Evolutionary conservation across 1,140 invertebrate genomes (phyloP).

Genomic region (Lucilia sericata): DNA sequence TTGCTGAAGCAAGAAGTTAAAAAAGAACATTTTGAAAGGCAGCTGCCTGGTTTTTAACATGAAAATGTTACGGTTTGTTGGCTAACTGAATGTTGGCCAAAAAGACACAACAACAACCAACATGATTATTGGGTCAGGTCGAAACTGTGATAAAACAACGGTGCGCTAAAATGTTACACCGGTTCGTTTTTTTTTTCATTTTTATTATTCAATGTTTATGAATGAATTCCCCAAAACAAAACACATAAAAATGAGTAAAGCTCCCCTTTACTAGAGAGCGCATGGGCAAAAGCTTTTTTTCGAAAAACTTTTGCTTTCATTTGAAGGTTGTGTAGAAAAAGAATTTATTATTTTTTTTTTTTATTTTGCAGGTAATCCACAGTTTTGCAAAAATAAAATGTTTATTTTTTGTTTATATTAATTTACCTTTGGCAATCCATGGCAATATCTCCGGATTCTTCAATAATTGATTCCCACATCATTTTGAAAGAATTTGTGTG

Average conservation of each 20-base stretch:
- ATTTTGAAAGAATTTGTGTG: constrained; percentile 55
- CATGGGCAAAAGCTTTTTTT: constrained; percentile 21
- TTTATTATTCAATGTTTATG: constrained; percentile 10
- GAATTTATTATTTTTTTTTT: not conserved
- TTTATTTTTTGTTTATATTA: constrained; percentile 48
- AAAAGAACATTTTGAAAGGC: not conserved
- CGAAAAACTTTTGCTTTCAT: constrained; percentile 38
- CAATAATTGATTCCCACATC: constrained; percentile 64
- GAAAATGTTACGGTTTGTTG: constrained; percentile 8
- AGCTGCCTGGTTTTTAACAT: constrained; percentile 1
- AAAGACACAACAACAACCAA: not conserved
- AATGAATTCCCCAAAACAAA: constrained; percentile 31
- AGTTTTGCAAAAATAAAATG: constrained; percentile 41
- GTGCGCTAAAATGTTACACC: constrained; percentile 8
- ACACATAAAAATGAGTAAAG: constrained; percentile 35
- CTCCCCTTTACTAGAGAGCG: constrained; percentile 25
- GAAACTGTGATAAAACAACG: constrained; percentile 29
- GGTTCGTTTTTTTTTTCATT: constrained; percentile 7
- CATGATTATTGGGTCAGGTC: constrained; percentile 39
- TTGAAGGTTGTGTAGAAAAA: constrained; percentile 26
- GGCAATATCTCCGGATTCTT: constrained; percentile 57
- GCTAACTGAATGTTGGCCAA: not conserved
- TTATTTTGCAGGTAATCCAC: constrained; percentile 42
- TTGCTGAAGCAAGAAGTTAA: constrained; percentile 28
- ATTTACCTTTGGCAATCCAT: constrained; percentile 67